Base-by-base conservation (phyloP, 2,113 vertebrate species). In the Percina caprodes region DNA sequence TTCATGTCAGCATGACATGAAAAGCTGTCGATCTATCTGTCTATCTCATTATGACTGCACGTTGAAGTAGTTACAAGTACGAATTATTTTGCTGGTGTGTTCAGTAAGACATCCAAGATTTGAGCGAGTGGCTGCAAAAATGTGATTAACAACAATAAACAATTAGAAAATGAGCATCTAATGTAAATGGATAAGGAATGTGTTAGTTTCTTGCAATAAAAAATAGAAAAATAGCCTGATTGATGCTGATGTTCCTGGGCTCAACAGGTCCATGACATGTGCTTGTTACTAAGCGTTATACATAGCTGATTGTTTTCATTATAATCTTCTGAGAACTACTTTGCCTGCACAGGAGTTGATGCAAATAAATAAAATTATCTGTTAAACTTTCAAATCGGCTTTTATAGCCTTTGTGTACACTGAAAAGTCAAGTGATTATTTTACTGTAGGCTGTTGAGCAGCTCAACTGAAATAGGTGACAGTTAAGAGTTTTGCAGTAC, bases 271-370 rank as follows among this genome's bases (percentile, higher is more conserved):
- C 18, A 18, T 12, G 26, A n/a, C 15, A 6, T 14, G 35, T 71
- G n/a, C 16, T 23, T 69, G 13, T 63, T 35, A 35, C 23, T 48
- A 24, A 33, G 24, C 3, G 5, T 10, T 67, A 39, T 69, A 33
- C 7, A 39, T 35, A 19, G 8, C 18, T 42, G 13, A 24, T 35
- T 15, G 56, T 46, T 60, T 6, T 8, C 19, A 15, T 54, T 21
- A 14, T 24, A 35, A 6, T 39, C 42, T 14, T 65, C n/a, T 26
- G n/a, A 42, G n/a, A 67, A 16, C 8, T 39, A 1, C 23, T 59
- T 82, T 79, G 15, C 42, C 56, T 69, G 48, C 66, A 68, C 48
- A 68, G 26, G 51, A 56, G 18, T 55, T 33, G 4, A 59, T 73
- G 51, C 58, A 65, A 73, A 63, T 42, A 15, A 60, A 9, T 65